Percentiles rank a stretch among this genome's conserved stretches.
Conservation (phyloP, 1,140 invertebrate genomes). For the Drosophila kikkawai region DNA sequence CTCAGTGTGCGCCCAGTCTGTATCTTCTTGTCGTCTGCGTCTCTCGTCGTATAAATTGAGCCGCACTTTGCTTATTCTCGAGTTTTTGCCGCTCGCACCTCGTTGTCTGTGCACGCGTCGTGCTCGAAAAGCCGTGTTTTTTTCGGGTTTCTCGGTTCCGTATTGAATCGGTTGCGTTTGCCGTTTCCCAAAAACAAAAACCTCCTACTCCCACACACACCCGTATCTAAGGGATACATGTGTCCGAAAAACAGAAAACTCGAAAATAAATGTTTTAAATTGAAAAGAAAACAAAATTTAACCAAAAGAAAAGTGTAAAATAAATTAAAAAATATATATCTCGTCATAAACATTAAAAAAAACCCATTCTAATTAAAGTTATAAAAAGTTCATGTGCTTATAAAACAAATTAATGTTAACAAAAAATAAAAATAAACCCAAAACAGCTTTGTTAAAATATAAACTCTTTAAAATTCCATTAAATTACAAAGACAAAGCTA, state of each 20-base stretch:
- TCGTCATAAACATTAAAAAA: background rate
- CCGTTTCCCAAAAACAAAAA: slow-evolving; percentile 21
- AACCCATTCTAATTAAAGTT: background rate
- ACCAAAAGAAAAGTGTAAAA: background rate
- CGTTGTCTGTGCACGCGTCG: slow-evolving; percentile 76
- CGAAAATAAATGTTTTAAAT: background rate
- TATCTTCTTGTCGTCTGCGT: slow-evolving; percentile 77
- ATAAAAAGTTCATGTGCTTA: background rate
- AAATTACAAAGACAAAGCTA: background rate
- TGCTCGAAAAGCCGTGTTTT: slow-evolving; percentile 26
- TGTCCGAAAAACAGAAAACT: background rate
- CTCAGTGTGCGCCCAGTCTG: slow-evolving; percentile 29
- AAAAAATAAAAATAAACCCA: background rate
- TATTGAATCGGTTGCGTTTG: slow-evolving; percentile 34
- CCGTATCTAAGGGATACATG: slow-evolving; percentile 8
- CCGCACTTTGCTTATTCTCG: slow-evolving; percentile 82
- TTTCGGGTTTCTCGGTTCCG: slow-evolving; percentile 29
- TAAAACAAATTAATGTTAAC: background rate
- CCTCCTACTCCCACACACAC: slow-evolving; percentile 8
- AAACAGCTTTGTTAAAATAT: background rate
- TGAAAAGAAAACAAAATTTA: background rate
- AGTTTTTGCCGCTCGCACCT: slow-evolving; percentile 78
- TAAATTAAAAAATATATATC: background rate
- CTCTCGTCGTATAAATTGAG: slow-evolving; percentile 79
- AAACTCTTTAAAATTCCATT: background rate